Percentiles rank a stretch among this genome's conserved stretches.
These are phyloP conservation scores for Stigmatopora nigra DNA, from an alignment of 2,113 vertebrate species.

Conservation along the genomic window DNA sequence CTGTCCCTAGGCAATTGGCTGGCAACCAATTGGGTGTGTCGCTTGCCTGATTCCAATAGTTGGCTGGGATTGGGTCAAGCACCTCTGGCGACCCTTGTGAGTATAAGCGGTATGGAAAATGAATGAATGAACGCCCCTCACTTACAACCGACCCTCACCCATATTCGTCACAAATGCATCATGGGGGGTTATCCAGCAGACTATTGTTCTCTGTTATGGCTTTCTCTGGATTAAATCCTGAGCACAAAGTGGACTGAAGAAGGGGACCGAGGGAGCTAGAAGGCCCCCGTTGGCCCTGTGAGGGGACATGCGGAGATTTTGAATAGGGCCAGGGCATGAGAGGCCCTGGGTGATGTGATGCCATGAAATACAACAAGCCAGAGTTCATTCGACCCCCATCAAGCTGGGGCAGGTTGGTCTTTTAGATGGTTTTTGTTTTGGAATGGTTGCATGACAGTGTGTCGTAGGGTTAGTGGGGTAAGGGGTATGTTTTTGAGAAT, in stretches of 20 bases:
- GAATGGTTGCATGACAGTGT: conserved; percentile 15
- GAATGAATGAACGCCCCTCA: too few relatives aligned
- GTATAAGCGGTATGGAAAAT: too few relatives aligned
- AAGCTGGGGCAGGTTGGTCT: conserved; percentile 48
- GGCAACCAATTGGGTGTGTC: too few relatives aligned
- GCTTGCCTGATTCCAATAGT: too few relatives aligned
- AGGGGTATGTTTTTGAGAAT: conserved; percentile 18
- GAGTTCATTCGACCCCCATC: conserved; percentile 51
- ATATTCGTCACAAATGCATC: conserved; percentile 58
- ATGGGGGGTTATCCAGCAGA: conserved; percentile 44
- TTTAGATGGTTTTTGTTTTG: conserved; percentile 37
- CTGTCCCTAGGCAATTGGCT: too few relatives aligned
- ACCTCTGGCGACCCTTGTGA: too few relatives aligned
- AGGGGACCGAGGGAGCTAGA: conserved; percentile 44
- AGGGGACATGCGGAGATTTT: conserved; percentile 41
- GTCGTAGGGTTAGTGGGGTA: conserved; percentile 18
- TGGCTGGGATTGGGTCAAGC: too few relatives aligned
- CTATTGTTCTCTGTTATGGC: conserved; percentile 55
- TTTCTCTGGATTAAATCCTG: conserved; percentile 57
- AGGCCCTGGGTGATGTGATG: conserved; percentile 55
- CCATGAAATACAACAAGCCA: conserved; percentile 64
- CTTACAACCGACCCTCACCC: conserved; percentile 24
- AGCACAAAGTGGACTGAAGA: conserved; percentile 49
- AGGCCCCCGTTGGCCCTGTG: conserved; percentile 48
- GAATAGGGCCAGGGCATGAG: conserved; percentile 50